Percentiles rank a stretch among this genome's conserved stretches.
These are phyloP conservation scores for Atta texana DNA, from an alignment of 1,140 invertebrate species.

Conservation along the genomic window DNA sequence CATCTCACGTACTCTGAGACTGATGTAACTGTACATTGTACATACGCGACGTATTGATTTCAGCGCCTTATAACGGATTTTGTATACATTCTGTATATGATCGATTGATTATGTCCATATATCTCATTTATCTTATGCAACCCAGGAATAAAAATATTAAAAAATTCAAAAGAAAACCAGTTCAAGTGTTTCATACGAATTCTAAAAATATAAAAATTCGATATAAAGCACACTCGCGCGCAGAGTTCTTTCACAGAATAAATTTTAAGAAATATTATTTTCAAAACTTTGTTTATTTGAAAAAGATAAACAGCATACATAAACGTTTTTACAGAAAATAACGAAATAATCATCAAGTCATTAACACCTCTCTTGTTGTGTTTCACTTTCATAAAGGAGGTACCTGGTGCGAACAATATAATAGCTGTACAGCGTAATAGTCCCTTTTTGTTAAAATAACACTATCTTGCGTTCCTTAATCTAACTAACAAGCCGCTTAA, in stretches of 20 bases:
- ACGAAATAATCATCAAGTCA: background rate
- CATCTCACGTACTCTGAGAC: conserved; percentile 38
- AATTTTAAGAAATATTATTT: background rate
- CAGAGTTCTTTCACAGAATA: background rate
- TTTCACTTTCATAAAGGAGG: conserved; percentile 14
- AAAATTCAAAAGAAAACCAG: background rate
- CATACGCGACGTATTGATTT: conserved; percentile 11
- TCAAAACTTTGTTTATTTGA: background rate
- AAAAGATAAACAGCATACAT: background rate
- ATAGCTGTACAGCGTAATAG: conserved; percentile 14
- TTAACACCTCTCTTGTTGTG: background rate
- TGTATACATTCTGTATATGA: background rate
- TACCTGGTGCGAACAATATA: background rate
- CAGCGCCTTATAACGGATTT: background rate
- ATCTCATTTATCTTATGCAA: background rate
- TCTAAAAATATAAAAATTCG: background rate
- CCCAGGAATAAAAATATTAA: background rate
- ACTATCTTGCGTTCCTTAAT: conserved; percentile 59
- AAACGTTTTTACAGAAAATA: background rate
- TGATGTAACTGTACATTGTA: background rate
- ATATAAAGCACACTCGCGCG: background rate
- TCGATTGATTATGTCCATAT: background rate
- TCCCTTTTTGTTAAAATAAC: conserved; percentile 52
- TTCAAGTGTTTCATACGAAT: background rate
- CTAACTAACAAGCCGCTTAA: conserved; percentile 57